These are phyloP conservation scores for Megathymus violae DNA, from an alignment of 1,140 invertebrate species.

Conservation along the genomic window DNA sequence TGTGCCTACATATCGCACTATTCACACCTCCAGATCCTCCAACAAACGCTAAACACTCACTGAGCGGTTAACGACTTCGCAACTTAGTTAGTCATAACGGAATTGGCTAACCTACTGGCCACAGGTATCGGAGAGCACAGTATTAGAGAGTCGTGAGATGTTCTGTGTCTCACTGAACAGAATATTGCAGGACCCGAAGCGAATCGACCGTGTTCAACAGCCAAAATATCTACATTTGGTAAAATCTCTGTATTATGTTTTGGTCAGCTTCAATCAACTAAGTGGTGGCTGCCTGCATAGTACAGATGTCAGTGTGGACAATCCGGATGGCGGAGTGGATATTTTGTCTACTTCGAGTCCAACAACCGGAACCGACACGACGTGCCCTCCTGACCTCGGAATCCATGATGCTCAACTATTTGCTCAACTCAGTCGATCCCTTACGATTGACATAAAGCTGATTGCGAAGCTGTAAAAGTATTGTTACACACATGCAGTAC, in stretches of 20 bases:
- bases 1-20: slow-evolving; percentile 10
- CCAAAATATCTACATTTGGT: background rate
- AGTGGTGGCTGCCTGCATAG: no score
- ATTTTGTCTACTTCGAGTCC: no score
- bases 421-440: no score
- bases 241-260: no score
- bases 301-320: no score
- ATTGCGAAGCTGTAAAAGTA: no score
- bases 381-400: no score
- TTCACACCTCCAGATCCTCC: background rate
- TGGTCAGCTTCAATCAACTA: background rate
- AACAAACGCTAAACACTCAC: background rate
- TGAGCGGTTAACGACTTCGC: background rate
- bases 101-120: background rate
- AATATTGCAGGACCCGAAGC: background rate
- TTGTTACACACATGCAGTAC: no score
- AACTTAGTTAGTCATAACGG: background rate
- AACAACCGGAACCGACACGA: no score
- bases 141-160: background rate
- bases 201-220: background rate
- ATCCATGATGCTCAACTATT: no score
- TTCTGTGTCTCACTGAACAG: background rate
- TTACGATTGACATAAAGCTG: no score
- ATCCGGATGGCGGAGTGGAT: no score
- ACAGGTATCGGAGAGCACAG: background rate